Evolutionary conservation across 2,113 vertebrate species (phyloP), one percentile per base, ranked within the genome.

Genomic region (Calyptommatus sinebrachiatus): DNA sequence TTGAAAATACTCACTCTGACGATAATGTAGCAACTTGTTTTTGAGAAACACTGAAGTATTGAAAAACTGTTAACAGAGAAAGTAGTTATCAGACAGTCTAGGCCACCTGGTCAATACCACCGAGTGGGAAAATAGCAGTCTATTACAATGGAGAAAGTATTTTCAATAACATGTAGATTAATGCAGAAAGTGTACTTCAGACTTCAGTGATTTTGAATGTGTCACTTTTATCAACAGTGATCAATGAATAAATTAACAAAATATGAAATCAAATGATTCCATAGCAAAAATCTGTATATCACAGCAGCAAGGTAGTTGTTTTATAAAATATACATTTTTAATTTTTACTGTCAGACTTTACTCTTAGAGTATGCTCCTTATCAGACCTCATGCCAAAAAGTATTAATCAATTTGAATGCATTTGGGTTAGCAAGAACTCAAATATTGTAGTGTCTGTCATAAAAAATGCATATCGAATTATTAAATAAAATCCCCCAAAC

Each of bases 381-480:
- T 81, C 0, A 21, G 79, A 71, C 83, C 86, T 65, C 78, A 6
- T 0, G n/a, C 80, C 78, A 20, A 0, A 80, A 79, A 84, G 21
- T 65, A 73, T 80, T 67, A 0, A 3, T 48, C 8, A 83, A 35
- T 87, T 57, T 26, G 65, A 65, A 35, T 0, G 26, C 80, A 76
- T 84, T 88, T 79, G 91, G 85, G 85, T 84, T 68, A 77, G 83
- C 80, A 80, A 76, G 69, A 88, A 86, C 86, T 86, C 88, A 84
- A 91, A 83, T 81, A 86, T 80, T 78, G 86, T 89, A 90, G 86
- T 91, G 90, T 91, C 79, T 86, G 79, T 8, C 72, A 86, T 65
- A 26, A 74, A 84, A 93, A 81, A 41, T 60, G 71, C n/a, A 8
- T 79, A 77, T 78, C 61, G 75, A 88, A 85, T n/a, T 0, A 0